Conservation (phyloP, 2,113 vertebrate species). For the Notarius quadriscutis region DNA sequence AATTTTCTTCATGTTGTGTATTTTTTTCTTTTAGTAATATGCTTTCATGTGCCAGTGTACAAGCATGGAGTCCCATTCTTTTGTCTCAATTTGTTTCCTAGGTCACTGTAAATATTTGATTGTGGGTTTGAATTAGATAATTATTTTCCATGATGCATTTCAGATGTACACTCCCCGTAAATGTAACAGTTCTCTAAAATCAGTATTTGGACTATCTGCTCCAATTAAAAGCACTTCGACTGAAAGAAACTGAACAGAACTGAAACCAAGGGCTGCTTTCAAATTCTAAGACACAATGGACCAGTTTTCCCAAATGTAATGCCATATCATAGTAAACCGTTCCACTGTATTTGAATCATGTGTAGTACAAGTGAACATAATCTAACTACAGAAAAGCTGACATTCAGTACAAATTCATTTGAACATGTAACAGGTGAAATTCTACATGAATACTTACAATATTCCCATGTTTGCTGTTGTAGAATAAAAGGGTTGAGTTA, state of each 20-base stretch:
- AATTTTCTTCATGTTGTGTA: not conserved
- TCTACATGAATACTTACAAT: conserved; percentile 56
- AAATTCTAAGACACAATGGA: not conserved
- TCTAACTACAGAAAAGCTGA: not conserved
- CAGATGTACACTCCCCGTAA: not conserved
- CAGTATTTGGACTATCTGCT: not conserved
- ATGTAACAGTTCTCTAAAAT: not conserved
- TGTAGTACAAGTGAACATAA: not conserved
- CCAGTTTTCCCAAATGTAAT: not conserved
- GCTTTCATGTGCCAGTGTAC: not conserved
- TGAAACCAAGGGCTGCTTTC: not conserved
- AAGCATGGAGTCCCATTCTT: not conserved
- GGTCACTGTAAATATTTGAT: not conserved
- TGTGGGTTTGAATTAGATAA: not conserved
- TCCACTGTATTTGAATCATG: not conserved
- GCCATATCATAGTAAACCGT: no score
- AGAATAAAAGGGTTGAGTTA: conserved; percentile 72
- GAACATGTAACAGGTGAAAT: not conserved
- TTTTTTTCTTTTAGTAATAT: not conserved
- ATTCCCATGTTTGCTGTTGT: conserved; percentile 62
- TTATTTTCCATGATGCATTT: not conserved
- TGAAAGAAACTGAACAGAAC: conserved; percentile 3
- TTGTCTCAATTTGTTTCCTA: not conserved
- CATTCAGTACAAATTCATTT: not conserved
- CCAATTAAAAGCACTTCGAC: not conserved